Base-by-base conservation (phyloP, 2,888 invertebrate genomes). In the Helleia helle region DNA sequence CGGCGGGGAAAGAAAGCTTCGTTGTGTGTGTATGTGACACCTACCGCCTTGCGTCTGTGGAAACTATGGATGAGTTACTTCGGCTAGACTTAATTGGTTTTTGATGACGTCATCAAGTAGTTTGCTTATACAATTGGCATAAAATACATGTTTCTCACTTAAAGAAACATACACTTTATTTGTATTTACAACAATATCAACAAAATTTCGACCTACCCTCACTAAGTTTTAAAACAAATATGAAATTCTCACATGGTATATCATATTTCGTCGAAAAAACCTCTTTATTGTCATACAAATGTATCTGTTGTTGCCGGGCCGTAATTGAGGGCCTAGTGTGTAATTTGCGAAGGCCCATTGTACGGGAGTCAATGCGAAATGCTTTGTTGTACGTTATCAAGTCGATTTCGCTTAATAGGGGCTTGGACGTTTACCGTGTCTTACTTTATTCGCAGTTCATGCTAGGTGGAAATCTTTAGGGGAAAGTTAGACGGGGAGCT, bases 211-310 rank as follows among this genome's bases (percentile, higher is more conserved):
- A 40, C 9, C 15, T 30, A 15, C 14, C 15, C 12, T 15, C 15
- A 30, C 15, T 5, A 30, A 15, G 30, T 30, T 30, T n/a, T 15
- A 18, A 22, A 22, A 22, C 22, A 22, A 22, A 22, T 7, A 18
- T 34, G 34, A 9, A 34, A 45, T 41, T 48, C 45, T 45, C 44
- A 54, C 47, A 43, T 42, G 7, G 36, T 13, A 62, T 80, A 77
- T 83, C 77, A 49, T 62, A 63, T 83, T 81, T 68, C 83, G 50
- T 44, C 52, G 56, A 67, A 73, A 76, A 69, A 76, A 66, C 58
- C 62, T 55, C 49, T 59, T 65, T 69, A 79, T 83, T 84, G 80
- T 84, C 73, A 84, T 81, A 83, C 83, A 83, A 83, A 83, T 81
- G 68, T 83, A 80, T 83, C 83, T 76, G 81, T 79, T 76, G 80